Evolutionary conservation across 1,140 invertebrate species (phyloP), one percentile per base, ranked within the genome.

Genomic region (Ceratitis capitata): DNA sequence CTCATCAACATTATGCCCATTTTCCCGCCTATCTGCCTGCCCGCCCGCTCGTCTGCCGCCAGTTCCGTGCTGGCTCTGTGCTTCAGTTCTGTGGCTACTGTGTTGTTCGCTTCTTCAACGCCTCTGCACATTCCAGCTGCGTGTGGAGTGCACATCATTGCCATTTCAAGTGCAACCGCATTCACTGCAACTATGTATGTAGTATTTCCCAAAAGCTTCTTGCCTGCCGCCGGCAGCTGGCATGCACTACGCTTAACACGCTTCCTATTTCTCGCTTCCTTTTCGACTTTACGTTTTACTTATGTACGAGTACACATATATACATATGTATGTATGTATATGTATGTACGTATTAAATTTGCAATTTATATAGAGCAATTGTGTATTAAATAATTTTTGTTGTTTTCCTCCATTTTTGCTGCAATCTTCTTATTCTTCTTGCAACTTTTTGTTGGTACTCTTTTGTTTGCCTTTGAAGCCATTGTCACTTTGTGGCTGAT

Each of bases 401-500:
- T 19, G 39, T 1, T 47, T 45, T 78, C 23, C 2, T 45, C n/a
- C 23, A 26, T 29, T 7, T 45, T 78, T 26, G 9, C n/a, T 74
- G 19, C 32, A 26, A 19, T 2, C 35, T 74, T n/a, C 56, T 39
- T n/a, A n/a, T 23, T 56, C 19, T 56, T 3, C 23, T 23, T 14
- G 19, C 51, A 6, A 5, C 23, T 56, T 53, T 53, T 53, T 53
- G 51, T n/a, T 3, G n/a, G 19, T 69, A 16, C 29, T 78, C 69
- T 45, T 45, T 47, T 78, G 39, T 47, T 23, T 45, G 69, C 39
- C 69, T 78, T 78, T 45, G 69, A 78, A 78, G 7, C 69, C 69
- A 78, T 78, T 78, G 69, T 78, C 69, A 78, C 69, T 78, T 78
- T 78, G 69, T 45, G 69, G 69, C 69, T 78, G 69, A 78, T 78